A percentile compares a stretch with the other conserved stretches of the same genome.
Conservation (phyloP, 2,888 invertebrate genomes). For the Epiblema foenella region DNA sequence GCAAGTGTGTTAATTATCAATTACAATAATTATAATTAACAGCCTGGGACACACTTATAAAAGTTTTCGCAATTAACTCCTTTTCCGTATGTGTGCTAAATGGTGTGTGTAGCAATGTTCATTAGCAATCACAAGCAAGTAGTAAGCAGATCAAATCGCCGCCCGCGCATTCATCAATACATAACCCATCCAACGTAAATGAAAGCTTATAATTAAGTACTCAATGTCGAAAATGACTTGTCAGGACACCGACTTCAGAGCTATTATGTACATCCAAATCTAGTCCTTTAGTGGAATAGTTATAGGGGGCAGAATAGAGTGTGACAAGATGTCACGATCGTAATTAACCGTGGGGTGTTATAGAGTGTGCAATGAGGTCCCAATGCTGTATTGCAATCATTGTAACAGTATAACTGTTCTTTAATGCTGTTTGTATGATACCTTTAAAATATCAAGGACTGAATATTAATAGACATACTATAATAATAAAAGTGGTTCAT, state of each 20-base stretch:
- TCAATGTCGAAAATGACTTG: neutral
- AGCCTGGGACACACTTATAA: neutral
- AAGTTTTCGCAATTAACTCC: slow-evolving; percentile 43
- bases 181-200: neutral
- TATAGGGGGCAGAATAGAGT: slow-evolving; percentile 14
- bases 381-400: slow-evolving; percentile 11
- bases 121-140: slow-evolving; percentile 66
- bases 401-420: slow-evolving; percentile 35
- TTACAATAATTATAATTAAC: neutral
- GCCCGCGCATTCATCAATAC: slow-evolving; percentile 50
- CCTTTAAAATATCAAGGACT: neutral
- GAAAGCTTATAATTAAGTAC: neutral
- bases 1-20: no score
- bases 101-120: slow-evolving; percentile 57
- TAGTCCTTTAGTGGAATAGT: neutral
- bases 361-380: slow-evolving; percentile 43
- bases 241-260: neutral
- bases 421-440: slow-evolving; percentile 3
- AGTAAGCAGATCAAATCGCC: slow-evolving; percentile 49
- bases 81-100: slow-evolving; percentile 62
- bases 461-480: neutral
- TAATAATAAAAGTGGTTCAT: neutral
- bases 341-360: slow-evolving; percentile 39
- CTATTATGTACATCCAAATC: slow-evolving; percentile 17
- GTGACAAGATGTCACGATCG: neutral